A percentile compares a stretch with the other conserved stretches of the same genome.
Evolutionary conservation across 1,140 invertebrate species (phyloP).

Genomic region (Eueides isabella): DNA sequence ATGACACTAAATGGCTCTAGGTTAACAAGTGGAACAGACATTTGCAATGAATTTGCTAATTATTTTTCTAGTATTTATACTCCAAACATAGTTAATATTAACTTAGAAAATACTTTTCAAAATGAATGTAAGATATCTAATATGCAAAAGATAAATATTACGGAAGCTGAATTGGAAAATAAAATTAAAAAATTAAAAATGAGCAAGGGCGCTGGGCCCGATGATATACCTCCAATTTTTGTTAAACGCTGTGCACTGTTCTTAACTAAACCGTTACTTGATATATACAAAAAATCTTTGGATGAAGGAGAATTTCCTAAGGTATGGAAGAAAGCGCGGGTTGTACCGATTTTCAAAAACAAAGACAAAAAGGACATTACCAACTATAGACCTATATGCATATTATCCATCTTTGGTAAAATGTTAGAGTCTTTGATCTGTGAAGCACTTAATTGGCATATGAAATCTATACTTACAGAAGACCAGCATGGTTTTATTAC

Average conservation of each 20-base stretch:
- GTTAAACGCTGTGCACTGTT: conserved; percentile 26
- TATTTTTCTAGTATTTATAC: conserved; percentile 24
- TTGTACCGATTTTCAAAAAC: conserved; percentile 41
- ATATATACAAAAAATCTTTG: conserved; percentile 34
- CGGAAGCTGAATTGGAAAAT: conserved; percentile 6
- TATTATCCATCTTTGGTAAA: conserved; percentile 31
- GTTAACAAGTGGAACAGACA: neutral
- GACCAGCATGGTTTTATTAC: conserved; percentile 40
- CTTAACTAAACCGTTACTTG: conserved; percentile 25
- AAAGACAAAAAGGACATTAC: conserved; percentile 26
- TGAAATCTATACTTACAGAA: conserved; percentile 16
- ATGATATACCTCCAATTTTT: conserved; percentile 38
- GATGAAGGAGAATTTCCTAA: conserved; percentile 19
- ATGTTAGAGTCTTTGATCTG: conserved; percentile 34
- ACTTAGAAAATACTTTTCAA: too few species aligned
- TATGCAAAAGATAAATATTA: neutral
- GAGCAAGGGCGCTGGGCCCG: conserved; percentile 39
- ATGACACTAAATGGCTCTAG: conserved; percentile 16
- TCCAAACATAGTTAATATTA: neutral
- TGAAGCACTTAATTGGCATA: conserved; percentile 17
- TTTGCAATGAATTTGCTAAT: conserved; percentile 24
- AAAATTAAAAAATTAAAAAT: conserved; percentile 27
- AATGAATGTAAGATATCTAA: too few species aligned
- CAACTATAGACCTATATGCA: conserved; percentile 40
- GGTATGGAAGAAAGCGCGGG: conserved; percentile 30